Evolutionary conservation across 2,113 vertebrate genomes (phyloP).

Genomic region (Crotalus tigris): DNA sequence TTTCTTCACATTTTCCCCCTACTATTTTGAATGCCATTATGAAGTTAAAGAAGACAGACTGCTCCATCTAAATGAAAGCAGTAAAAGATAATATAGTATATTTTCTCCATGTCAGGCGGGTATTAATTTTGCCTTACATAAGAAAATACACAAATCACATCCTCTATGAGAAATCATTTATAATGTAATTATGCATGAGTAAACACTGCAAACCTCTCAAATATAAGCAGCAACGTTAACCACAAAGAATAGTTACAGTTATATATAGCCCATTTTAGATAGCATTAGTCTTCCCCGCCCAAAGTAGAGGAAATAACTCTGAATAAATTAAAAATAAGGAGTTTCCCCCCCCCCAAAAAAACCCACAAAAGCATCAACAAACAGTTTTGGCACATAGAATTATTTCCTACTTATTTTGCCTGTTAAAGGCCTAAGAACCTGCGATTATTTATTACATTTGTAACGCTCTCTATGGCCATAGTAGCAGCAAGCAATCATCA

Average conservation of each 20-base stretch:
- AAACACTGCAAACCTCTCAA: slow-evolving; percentile 49
- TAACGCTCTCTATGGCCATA: not conserved
- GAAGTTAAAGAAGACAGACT: slow-evolving; percentile 64
- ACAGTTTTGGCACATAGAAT: not conserved
- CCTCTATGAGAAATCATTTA: slow-evolving; percentile 59
- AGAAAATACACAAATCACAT: slow-evolving; percentile 62
- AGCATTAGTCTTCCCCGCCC: slow-evolving; percentile 51
- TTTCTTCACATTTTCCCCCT: slow-evolving; percentile 56
- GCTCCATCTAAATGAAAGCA: slow-evolving; percentile 58
- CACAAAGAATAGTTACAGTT: slow-evolving; percentile 23
- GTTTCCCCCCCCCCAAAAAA: slow-evolving; percentile 15
- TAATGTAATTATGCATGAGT: slow-evolving; percentile 62
- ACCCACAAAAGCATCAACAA: slow-evolving; percentile 47
- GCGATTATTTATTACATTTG: not conserved
- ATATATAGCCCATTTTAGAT: slow-evolving; percentile 54
- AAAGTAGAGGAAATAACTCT: slow-evolving; percentile 50
- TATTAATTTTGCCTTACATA: slow-evolving; percentile 70
- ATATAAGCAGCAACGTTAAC: slow-evolving; percentile 21
- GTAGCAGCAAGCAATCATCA: too few species aligned
- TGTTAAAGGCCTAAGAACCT: not conserved
- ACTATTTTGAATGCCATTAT: slow-evolving; percentile 52
- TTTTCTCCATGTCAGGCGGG: slow-evolving; percentile 59
- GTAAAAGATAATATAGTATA: slow-evolving; percentile 65
- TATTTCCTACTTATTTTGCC: not conserved
- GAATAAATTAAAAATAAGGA: slow-evolving; percentile 58